A percentile compares a stretch with the other conserved stretches of the same genome.
phyloP scores from a whole-genome alignment of 2,888 invertebrate genomes.

The Epinotia bilunana region DNA sequence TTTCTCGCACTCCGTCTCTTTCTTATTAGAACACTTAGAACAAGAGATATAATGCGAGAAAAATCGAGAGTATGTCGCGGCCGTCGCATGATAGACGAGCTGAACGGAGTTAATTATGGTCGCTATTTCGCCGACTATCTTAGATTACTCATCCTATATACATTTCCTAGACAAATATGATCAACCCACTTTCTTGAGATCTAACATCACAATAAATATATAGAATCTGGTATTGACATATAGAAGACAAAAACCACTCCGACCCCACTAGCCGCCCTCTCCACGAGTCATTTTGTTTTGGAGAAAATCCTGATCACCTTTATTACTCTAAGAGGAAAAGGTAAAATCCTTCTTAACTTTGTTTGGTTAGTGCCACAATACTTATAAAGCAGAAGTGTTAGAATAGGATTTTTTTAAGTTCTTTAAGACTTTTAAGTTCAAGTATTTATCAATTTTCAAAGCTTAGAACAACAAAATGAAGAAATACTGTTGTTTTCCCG shows the following conservation, averaged over 20 bases:
- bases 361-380: conserved; percentile 23
- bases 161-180: too few relatives aligned
- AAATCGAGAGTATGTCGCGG: too few relatives aligned
- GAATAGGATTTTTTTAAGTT: not conserved
- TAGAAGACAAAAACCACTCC: conserved; percentile 6
- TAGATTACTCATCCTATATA: too few relatives aligned
- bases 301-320: conserved; percentile 24
- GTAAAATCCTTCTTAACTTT: conserved; percentile 28
- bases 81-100: too few relatives aligned
- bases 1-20: too few relatives aligned
- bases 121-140: too few relatives aligned
- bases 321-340: conserved; percentile 35
- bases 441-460: not conserved
- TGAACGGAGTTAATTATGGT: too few relatives aligned
- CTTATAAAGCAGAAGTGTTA: conserved; percentile 6
- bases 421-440: not conserved
- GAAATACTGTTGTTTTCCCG: not conserved
- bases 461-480: not conserved
- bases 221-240: not conserved
- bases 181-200: too few relatives aligned
- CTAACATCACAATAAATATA: not conserved
- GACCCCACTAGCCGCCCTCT: conserved; percentile 2
- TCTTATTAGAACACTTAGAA: too few relatives aligned
- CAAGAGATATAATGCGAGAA: too few relatives aligned
- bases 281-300: conserved; percentile 9